Conservation (phyloP, 53 echinoderm and acorn worm genomes). For the Astropecten irregularis region DNA sequence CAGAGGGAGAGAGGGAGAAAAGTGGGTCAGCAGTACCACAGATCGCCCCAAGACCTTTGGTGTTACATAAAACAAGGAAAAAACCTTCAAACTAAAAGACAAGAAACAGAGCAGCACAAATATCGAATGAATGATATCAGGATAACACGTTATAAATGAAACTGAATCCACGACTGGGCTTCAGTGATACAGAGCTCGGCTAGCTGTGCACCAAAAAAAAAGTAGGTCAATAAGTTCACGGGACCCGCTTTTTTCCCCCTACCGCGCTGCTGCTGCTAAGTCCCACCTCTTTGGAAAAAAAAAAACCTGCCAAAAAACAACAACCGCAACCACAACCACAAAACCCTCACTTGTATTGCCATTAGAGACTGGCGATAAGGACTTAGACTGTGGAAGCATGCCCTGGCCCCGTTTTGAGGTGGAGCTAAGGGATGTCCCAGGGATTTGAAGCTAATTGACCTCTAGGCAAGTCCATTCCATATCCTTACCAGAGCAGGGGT, state of each 20-base stretch:
- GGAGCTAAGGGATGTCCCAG: neutral
- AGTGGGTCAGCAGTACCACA: constrained; percentile 28
- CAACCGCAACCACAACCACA: too few relatives aligned
- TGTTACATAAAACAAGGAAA: neutral
- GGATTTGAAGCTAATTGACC: constrained; percentile 44
- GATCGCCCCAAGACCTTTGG: constrained; percentile 42
- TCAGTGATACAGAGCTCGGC: constrained; percentile 12
- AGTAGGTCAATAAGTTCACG: constrained; percentile 34
- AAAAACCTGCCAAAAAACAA: too few relatives aligned
- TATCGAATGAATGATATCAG: constrained; percentile 20
- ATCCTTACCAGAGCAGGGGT: neutral
- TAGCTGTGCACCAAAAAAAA: neutral
- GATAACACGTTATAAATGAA: constrained; percentile 13
- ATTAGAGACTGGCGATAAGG: neutral
- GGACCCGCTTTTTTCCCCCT: neutral
- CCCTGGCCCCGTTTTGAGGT: neutral
- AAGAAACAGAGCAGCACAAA: constrained; percentile 5
- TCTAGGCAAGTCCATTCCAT: constrained; percentile 22
- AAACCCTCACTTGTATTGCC: constrained; percentile 24
- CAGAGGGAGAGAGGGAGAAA: constrained; percentile 2
- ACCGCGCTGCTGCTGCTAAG: too few relatives aligned
- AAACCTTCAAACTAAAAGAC: too few relatives aligned
- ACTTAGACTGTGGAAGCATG: neutral
- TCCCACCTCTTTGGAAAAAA: too few relatives aligned
- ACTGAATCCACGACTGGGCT: constrained; percentile 1